Percentiles rank a stretch among this genome's conserved stretches.
phyloP scores from a whole-genome alignment of 2,888 invertebrate species.

The Drosophila ochracea region DNA sequence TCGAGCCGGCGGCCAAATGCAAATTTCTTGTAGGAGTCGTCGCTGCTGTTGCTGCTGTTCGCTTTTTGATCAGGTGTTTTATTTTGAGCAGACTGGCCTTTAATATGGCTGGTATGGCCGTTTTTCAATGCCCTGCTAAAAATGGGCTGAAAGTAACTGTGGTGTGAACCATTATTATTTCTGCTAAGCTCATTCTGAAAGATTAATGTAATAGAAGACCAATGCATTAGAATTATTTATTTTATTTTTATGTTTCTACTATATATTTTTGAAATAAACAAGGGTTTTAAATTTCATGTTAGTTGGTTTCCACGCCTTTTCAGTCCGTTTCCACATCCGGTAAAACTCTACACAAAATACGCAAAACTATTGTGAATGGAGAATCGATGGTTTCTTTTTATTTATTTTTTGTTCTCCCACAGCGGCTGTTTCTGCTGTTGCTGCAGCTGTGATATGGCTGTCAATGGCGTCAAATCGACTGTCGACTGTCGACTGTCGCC shows the following conservation, averaged over 20 bases:
- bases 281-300: background rate
- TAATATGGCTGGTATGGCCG: background rate
- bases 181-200: background rate
- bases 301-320: background rate
- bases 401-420: slow-evolving; percentile 24
- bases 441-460: slow-evolving; percentile 39
- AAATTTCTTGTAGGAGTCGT: slow-evolving; percentile 46
- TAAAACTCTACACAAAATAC: background rate
- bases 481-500: slow-evolving; percentile 69
- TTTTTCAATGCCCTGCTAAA: background rate
- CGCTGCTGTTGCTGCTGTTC: background rate
- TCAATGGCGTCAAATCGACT: slow-evolving; percentile 48
- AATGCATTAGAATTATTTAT: background rate
- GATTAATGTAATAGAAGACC: no score
- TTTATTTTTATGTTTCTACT: background rate
- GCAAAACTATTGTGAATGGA: slow-evolving; percentile 12
- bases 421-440: slow-evolving; percentile 15
- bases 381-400: background rate
- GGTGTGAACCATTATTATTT: background rate
- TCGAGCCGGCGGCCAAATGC: slow-evolving; percentile 27
- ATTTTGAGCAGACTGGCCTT: background rate
- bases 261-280: background rate
- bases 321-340: slow-evolving; percentile 17
- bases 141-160: background rate
- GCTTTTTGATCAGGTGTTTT: slow-evolving; percentile 10